A percentile compares a stretch with the other conserved stretches of the same genome.
phyloP scores from a whole-genome alignment of 2,888 invertebrate genomes.

The Drosophila kuntzei region DNA sequence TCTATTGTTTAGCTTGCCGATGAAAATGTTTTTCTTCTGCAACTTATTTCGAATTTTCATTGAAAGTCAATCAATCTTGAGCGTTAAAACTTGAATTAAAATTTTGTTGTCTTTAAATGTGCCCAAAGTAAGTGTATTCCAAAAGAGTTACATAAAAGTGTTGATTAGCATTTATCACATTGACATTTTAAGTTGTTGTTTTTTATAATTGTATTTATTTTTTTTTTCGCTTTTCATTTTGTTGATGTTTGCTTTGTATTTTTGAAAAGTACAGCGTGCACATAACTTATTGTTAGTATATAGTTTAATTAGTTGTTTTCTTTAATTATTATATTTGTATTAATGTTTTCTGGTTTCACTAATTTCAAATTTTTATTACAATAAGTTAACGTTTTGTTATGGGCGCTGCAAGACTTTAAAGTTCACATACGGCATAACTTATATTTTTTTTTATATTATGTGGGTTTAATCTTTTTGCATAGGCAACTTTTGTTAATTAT shows the following conservation, averaged over 20 bases:
- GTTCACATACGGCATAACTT: constrained; percentile 48
- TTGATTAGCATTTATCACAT: constrained; percentile 75
- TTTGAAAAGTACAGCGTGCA: constrained; percentile 79
- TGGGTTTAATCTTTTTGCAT: constrained; percentile 58
- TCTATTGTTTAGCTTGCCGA: constrained; percentile 55
- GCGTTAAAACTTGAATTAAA: constrained; percentile 53
- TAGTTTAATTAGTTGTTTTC: constrained; percentile 55
- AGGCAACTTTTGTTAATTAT: constrained; percentile 61
- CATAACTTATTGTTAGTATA: constrained; percentile 63
- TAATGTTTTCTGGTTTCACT: constrained; percentile 41
- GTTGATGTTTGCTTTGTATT: constrained; percentile 55
- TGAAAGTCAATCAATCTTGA: constrained; percentile 53
- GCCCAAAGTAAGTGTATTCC: constrained; percentile 63
- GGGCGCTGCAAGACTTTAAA: constrained; percentile 39
- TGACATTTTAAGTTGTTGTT: constrained; percentile 65
- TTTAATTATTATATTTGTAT: constrained; percentile 17
- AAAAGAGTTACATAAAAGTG: constrained; percentile 72
- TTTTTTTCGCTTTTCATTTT: constrained; percentile 23
- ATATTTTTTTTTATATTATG: constrained; percentile 26
- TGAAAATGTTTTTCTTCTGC: constrained; percentile 49
- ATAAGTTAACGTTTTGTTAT: constrained; percentile 73
- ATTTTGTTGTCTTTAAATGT: constrained; percentile 58
- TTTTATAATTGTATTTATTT: constrained; percentile 42
- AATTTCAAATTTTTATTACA: constrained; percentile 55
- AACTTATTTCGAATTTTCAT: constrained; percentile 65